Base-by-base conservation (phyloP, 2,888 invertebrate genomes). In the Ochropleura leucogaster region DNA sequence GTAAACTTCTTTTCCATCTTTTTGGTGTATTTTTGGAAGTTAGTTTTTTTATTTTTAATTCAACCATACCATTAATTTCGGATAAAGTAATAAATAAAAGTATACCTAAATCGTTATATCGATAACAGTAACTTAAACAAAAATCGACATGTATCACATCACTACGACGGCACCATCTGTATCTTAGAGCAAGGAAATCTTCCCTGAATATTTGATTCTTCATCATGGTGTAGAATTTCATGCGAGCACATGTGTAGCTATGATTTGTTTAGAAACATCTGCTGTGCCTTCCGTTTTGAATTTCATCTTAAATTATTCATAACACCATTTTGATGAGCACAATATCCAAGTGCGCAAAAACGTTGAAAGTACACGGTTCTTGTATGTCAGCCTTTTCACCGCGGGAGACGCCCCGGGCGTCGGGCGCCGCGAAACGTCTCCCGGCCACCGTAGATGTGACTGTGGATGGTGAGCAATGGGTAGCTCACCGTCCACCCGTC, bases 201-300 rank as follows among this genome's bases (percentile, higher is more conserved):
- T 80, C 84, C 83, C 84, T 90, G 85, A 89, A 90, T 90, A 90
- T 90, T 89, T 89, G 87, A 90, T 89, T 85, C 87, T 83, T 82
- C 84, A 84, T 86, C 82, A 86, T 85, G 82, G 80, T 80, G 85
- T 82, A 75, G 78, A 82, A 85, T 80, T 80, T 86, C 79, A 81
- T 83, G 74, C 73, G 77, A 70, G 70, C 74, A 69, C 59, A 60
- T 70, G 63, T 57, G 80, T 70, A 10, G 47, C 44, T 59, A 18
- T 70, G 67, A 79, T 83, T 75, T 80, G 47, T 57, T 83, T 67
- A 59, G 67, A n/a, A 65, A 60, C 67, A 67, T 72, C 60, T 77
- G 68, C 53, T 53, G 10, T 9, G 16, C 18, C 67, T 78, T 55
- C 69, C 57, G 18, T n/a, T 72, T 66, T 30, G n/a, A 66, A 47